Percentiles rank a stretch among this genome's conserved stretches.
These are phyloP conservation scores for Diarsia brunnea DNA, from an alignment of 2,888 invertebrate genomes.

Conservation along the genomic window DNA sequence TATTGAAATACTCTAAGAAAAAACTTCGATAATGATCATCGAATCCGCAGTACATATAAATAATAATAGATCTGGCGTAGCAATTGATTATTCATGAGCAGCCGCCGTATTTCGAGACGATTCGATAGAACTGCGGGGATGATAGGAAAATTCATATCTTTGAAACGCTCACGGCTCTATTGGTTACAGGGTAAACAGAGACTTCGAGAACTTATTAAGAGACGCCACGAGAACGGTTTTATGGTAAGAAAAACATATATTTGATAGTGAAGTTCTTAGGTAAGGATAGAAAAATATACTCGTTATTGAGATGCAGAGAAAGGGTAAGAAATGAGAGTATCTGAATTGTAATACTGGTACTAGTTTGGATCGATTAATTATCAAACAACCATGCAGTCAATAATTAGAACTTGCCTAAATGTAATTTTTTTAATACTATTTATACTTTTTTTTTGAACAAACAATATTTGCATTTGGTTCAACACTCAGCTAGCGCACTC, in stretches of 20 bases:
- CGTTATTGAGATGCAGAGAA: not conserved
- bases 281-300: not conserved
- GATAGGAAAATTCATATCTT: slow-evolving; percentile 62
- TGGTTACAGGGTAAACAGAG: slow-evolving; percentile 40
- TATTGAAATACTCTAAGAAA: slow-evolving; percentile 57
- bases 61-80: slow-evolving; percentile 66
- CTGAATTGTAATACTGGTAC: not conserved
- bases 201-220: slow-evolving; percentile 13
- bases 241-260: not conserved
- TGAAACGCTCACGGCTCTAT: slow-evolving; percentile 35
- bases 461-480: slow-evolving; percentile 4
- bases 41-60: slow-evolving; percentile 68
- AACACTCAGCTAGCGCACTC: not conserved
- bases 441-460: no score
- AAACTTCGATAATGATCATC: slow-evolving; percentile 64
- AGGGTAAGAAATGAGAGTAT: not conserved
- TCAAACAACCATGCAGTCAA: not conserved
- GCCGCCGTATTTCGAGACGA: slow-evolving; percentile 66
- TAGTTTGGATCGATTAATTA: not conserved
- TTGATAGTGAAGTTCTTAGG: not conserved
- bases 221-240: not conserved
- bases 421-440: not conserved
- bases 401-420: not conserved
- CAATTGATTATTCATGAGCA: slow-evolving; percentile 76
- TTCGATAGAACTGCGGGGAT: slow-evolving; percentile 57